Evolutionary conservation across 1,140 invertebrate species (phyloP).

Genomic region (Cheumatopsyche charites): DNA sequence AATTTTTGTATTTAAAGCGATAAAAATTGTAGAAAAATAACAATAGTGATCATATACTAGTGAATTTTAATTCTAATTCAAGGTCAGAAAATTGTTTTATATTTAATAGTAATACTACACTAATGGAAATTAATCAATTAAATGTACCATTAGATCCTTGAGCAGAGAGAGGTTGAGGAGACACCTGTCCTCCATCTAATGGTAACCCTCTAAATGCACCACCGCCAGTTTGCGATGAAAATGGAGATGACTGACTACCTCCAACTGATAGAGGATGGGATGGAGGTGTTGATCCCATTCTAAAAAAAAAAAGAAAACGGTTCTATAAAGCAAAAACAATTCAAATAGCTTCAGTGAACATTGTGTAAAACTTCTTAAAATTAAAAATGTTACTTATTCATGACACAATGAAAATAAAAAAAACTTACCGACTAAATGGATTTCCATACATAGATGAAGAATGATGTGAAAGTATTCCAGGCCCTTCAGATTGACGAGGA

Average conservation of each 20-base stretch:
- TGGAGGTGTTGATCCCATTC: conserved; percentile 47
- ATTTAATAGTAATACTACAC: too few relatives aligned
- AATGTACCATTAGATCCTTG: conserved; percentile 32
- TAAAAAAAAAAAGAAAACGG: conserved; percentile 16
- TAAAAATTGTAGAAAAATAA: too few relatives aligned
- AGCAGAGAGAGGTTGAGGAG: conserved; percentile 33
- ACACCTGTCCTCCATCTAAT: conserved; percentile 36
- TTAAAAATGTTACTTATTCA: too few relatives aligned
- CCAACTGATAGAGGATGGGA: conserved; percentile 36
- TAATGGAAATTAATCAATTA: too few relatives aligned
- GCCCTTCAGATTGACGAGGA: conserved; percentile 48
- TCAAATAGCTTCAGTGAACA: too few relatives aligned
- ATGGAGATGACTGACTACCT: conserved; percentile 41
- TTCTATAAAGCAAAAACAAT: too few relatives aligned
- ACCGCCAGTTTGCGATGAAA: conserved; percentile 42
- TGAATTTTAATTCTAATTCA: too few relatives aligned
- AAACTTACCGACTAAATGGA: conserved; percentile 56
- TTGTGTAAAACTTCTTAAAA: too few relatives aligned
- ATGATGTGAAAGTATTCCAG: conserved; percentile 49
- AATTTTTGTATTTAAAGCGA: background rate
- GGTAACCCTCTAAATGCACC: conserved; percentile 46
- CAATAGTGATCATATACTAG: too few relatives aligned
- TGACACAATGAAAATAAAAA: too few relatives aligned
- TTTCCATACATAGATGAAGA: conserved; percentile 58
- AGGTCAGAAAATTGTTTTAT: too few relatives aligned